Conservation (phyloP, 2,797 vertebrate genomes). For the Miichthys miiuy region DNA sequence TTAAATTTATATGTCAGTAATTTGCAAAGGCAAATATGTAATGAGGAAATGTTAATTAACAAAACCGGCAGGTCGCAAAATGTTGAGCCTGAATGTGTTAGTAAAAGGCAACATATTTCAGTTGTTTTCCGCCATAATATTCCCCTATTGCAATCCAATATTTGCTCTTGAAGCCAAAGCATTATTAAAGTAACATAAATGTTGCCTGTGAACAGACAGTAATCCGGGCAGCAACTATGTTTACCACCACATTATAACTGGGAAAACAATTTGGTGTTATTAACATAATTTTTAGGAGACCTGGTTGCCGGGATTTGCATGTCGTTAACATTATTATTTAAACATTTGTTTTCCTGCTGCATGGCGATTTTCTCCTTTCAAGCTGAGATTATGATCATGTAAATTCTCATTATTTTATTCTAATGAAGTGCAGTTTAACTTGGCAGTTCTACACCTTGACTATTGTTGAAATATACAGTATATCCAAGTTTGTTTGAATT, state of each 20-base stretch:
- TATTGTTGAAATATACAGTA: background rate
- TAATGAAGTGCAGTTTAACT: background rate
- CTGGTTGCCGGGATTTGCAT: background rate
- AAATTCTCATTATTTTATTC: no score
- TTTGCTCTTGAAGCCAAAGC: no score
- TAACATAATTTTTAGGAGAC: background rate
- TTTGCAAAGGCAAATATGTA: background rate
- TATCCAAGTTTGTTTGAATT: background rate
- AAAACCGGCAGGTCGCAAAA: background rate
- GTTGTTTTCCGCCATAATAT: background rate
- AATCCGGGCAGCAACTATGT: background rate
- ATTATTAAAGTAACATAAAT: background rate
- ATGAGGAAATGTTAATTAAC: background rate
- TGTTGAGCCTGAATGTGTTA: background rate
- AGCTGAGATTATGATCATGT: no score
- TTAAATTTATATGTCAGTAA: background rate
- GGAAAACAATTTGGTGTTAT: background rate
- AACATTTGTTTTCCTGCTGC: background rate
- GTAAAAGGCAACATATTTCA: background rate
- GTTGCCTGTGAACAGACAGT: background rate
- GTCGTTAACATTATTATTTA: background rate
- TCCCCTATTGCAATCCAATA: background rate
- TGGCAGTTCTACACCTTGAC: background rate
- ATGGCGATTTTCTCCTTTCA: no score
- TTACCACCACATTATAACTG: background rate